phyloP scores from a whole-genome alignment of 2,888 invertebrate genomes.

The Morinoia aosen region DNA sequence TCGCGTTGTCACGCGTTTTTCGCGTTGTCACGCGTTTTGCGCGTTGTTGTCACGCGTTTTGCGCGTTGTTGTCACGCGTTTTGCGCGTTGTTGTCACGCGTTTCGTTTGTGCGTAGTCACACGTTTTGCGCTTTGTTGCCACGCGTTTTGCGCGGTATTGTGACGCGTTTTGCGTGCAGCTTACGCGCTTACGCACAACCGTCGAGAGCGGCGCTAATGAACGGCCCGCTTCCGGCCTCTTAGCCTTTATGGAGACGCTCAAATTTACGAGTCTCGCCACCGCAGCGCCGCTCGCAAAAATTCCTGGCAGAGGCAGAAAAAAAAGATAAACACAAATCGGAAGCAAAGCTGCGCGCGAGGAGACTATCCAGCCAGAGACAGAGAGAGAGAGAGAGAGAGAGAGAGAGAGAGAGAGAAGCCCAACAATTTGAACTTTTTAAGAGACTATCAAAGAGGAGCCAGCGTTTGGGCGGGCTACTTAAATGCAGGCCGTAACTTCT shows the following conservation, averaged over 20 bases:
- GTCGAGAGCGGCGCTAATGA: background rate
- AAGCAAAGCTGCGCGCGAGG: background rate
- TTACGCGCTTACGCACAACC: background rate
- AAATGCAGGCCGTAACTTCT: conserved; percentile 18
- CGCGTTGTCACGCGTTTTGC: too few relatives aligned
- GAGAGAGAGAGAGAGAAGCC: too few relatives aligned
- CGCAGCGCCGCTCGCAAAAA: background rate
- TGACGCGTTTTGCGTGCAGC: background rate
- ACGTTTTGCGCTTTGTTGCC: too few relatives aligned
- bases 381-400: too few relatives aligned
- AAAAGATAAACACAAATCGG: background rate
- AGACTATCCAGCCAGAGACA: background rate
- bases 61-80: too few relatives aligned
- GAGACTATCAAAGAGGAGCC: conserved; percentile 4
- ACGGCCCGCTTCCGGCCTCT: background rate
- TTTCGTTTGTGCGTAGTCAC: too few relatives aligned
- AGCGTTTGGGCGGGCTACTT: conserved; percentile 1
- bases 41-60: too few relatives aligned
- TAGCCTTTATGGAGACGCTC: background rate
- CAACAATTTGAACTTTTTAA: conserved; percentile 36
- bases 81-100: too few relatives aligned
- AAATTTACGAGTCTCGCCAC: background rate
- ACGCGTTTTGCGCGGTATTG: too few relatives aligned
- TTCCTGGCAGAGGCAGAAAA: background rate
- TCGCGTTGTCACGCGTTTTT: too few relatives aligned